Evolutionary conservation across 2,888 invertebrate genomes (phyloP).

Genomic region (Acleris sparsana): DNA sequence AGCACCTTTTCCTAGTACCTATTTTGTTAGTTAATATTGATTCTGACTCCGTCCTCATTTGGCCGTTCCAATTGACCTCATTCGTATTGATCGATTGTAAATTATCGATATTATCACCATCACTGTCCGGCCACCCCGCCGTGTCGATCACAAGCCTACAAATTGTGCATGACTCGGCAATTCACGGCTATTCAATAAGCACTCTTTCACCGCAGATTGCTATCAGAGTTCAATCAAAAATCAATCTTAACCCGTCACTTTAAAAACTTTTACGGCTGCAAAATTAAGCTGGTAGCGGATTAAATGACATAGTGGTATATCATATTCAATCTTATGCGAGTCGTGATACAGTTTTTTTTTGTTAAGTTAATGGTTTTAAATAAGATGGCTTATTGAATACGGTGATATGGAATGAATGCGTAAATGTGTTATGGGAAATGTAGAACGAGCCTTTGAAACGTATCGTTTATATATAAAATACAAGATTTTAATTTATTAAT

Average conservation of each 20-base stretch:
- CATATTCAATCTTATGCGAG: slow-evolving; percentile 19
- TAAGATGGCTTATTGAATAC: slow-evolving; percentile 45
- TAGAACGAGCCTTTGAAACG: slow-evolving; percentile 49
- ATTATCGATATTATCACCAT: slow-evolving; percentile 46
- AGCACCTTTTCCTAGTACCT: too few species aligned
- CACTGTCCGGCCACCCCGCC: slow-evolving; percentile 70
- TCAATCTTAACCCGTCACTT: slow-evolving; percentile 14
- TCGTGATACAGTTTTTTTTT: neutral
- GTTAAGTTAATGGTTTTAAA: slow-evolving; percentile 6
- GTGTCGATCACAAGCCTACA: slow-evolving; percentile 71
- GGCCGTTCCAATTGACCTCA: too few species aligned
- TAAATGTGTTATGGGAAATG: slow-evolving; percentile 46
- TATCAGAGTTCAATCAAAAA: slow-evolving; percentile 50
- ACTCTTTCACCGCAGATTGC: slow-evolving; percentile 67
- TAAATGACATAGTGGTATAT: slow-evolving; percentile 15
- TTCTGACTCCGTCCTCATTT: too few species aligned
- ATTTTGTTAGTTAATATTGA: too few species aligned
- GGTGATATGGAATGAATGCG: slow-evolving; percentile 52
- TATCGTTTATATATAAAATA: neutral
- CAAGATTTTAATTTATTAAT: too few species aligned
- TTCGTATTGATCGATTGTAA: neutral
- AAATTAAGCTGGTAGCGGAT: slow-evolving; percentile 4
- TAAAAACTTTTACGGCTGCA: slow-evolving; percentile 1
- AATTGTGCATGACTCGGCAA: slow-evolving; percentile 75
- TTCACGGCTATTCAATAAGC: slow-evolving; percentile 77